These are phyloP conservation scores for Esox niger DNA, from an alignment of 2,113 vertebrate genomes.

Conservation along the genomic window DNA sequence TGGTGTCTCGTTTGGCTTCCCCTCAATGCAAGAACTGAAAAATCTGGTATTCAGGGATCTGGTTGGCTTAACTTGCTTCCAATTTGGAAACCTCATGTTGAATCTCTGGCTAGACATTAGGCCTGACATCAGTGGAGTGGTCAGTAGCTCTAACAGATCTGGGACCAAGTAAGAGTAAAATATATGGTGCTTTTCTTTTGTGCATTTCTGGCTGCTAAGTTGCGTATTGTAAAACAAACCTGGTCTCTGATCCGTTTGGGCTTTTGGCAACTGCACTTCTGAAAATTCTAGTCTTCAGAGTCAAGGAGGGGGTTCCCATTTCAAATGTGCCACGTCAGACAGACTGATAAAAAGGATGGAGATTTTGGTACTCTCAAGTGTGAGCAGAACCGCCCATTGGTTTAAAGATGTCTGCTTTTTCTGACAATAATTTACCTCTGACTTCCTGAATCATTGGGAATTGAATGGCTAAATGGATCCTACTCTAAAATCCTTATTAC, in stretches of 20 bases:
- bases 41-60: no score
- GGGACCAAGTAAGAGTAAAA: not conserved
- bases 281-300: no score
- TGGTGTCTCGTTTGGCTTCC: no score
- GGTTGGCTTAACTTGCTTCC: no score
- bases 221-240: no score
- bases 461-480: not conserved
- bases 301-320: not conserved
- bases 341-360: not conserved
- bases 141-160: no score
- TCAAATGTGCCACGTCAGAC: conserved; percentile 9
- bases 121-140: no score
- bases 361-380: not conserved
- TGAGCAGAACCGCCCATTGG: not conserved
- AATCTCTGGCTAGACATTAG: no score
- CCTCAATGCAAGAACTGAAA: no score
- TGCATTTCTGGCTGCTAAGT: not conserved
- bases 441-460: not conserved
- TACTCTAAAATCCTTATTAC: not conserved
- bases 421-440: not conserved
- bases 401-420: not conserved
- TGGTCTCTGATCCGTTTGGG: not conserved
- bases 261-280: conserved; percentile 8
- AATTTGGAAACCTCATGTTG: no score
- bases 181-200: conserved; percentile 31